Evolutionary conservation across 2,888 invertebrate species (phyloP).

Genomic region (Stenoptilia bipunctidactyla): DNA sequence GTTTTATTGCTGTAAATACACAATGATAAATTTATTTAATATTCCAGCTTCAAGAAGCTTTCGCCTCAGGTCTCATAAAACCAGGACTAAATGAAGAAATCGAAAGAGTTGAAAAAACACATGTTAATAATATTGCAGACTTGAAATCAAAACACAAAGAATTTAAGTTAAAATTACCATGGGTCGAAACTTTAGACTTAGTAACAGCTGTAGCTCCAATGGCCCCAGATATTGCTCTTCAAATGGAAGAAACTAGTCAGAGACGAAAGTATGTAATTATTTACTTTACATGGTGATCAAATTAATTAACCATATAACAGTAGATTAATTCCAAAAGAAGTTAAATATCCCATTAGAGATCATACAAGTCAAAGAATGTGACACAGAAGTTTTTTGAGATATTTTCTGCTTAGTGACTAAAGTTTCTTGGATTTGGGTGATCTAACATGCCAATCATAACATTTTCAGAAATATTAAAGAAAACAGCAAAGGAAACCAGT

Average conservation of each 20-base stretch:
- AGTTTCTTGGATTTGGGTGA: too few relatives aligned
- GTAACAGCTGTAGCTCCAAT: constrained; percentile 82
- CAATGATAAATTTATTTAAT: constrained; percentile 8
- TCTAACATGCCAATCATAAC: too few relatives aligned
- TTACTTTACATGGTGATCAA: too few relatives aligned
- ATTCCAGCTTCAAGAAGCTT: constrained; percentile 89
- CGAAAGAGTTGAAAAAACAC: constrained; percentile 65
- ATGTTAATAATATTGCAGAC: constrained; percentile 80
- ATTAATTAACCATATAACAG: too few relatives aligned
- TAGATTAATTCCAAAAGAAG: too few relatives aligned
- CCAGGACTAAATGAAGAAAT: constrained; percentile 85
- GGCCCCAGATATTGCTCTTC: constrained; percentile 86
- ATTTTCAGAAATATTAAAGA: constrained; percentile 54
- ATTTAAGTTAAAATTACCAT: constrained; percentile 80
- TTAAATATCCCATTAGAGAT: too few relatives aligned
- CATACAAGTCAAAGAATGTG: too few relatives aligned
- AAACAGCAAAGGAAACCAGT: constrained; percentile 78
- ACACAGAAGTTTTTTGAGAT: too few relatives aligned
- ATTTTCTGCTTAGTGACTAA: too few relatives aligned
- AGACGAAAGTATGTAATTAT: constrained; percentile 64
- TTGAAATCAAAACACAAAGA: constrained; percentile 80
- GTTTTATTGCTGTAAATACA: constrained; percentile 7
- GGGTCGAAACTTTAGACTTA: constrained; percentile 89
- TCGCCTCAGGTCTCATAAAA: constrained; percentile 86
- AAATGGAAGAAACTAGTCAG: constrained; percentile 81